These are phyloP conservation scores for Glaucomys volans DNA, from an alignment of 2,113 vertebrate species.

Conservation along the genomic window DNA sequence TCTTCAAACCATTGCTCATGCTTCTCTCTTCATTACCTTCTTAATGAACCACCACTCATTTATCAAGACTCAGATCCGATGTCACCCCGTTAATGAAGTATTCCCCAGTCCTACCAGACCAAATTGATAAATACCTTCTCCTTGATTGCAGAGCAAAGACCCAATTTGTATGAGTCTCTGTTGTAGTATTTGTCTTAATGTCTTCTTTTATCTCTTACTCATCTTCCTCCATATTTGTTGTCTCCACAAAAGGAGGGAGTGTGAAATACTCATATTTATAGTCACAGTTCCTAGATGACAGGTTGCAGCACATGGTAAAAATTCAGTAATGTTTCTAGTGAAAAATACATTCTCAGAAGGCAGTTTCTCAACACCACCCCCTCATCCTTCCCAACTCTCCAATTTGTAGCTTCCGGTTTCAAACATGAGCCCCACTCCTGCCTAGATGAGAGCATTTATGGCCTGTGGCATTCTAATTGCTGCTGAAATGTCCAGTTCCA, in stretches of 20 bases:
- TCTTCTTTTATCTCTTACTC: background rate
- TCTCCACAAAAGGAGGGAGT: background rate
- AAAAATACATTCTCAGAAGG: background rate
- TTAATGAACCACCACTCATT: slow-evolving; percentile 52
- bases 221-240: background rate
- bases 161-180: background rate
- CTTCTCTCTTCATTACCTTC: slow-evolving; percentile 61
- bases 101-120: background rate
- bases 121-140: background rate
- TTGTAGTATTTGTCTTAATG: background rate
- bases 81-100: background rate
- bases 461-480: background rate
- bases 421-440: fast-evolving
- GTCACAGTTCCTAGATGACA: background rate
- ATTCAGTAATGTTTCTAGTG: background rate
- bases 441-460: fast-evolving
- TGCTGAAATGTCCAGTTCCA: background rate
- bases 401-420: background rate
- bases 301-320: background rate
- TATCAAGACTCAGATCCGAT: background rate
- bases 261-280: background rate
- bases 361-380: background rate
- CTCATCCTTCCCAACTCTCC: background rate
- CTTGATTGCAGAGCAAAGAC: background rate
- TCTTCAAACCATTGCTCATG: background rate